phyloP scores from a whole-genome alignment of 2,797 vertebrate genomes.

The Silurus lanzhouensis region DNA sequence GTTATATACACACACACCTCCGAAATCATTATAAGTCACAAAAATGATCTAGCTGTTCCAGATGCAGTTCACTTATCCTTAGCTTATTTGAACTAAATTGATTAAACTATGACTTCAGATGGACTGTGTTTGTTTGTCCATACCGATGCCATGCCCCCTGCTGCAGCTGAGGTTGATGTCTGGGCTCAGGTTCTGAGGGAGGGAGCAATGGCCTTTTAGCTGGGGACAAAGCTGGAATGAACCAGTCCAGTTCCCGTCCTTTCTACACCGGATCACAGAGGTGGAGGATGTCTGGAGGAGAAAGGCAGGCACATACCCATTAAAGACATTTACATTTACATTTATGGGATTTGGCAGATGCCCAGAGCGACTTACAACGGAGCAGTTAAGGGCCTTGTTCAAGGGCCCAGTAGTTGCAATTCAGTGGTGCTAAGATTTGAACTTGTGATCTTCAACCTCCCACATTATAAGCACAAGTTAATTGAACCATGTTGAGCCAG shows the following conservation, averaged over 20 bases:
- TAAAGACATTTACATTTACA: not conserved
- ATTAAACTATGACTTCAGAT: not conserved
- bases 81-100: not conserved
- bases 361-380: too few relatives aligned
- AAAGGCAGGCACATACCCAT: conserved; percentile 1
- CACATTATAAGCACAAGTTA: not conserved
- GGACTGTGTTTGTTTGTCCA: not conserved
- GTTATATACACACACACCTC: conserved; percentile 6
- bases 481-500: not conserved
- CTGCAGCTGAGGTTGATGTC: conserved; percentile 86
- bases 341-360: too few relatives aligned
- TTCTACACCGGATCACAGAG: conserved; percentile 90
- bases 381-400: too few relatives aligned
- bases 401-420: too few relatives aligned
- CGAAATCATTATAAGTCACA: not conserved
- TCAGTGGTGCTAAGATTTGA: too few relatives aligned
- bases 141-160: conserved; percentile 89
- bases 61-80: not conserved
- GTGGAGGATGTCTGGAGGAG: conserved; percentile 72
- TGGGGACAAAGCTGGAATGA: conserved; percentile 90
- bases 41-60: not conserved
- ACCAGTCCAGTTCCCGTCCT: conserved; percentile 96
- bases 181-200: conserved; percentile 86
- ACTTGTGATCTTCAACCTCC: too few relatives aligned
- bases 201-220: conserved; percentile 87